A percentile compares a stretch with the other conserved stretches of the same genome.
phyloP scores from a whole-genome alignment of 2,888 invertebrate species.

The Coenonympha glycerion region DNA sequence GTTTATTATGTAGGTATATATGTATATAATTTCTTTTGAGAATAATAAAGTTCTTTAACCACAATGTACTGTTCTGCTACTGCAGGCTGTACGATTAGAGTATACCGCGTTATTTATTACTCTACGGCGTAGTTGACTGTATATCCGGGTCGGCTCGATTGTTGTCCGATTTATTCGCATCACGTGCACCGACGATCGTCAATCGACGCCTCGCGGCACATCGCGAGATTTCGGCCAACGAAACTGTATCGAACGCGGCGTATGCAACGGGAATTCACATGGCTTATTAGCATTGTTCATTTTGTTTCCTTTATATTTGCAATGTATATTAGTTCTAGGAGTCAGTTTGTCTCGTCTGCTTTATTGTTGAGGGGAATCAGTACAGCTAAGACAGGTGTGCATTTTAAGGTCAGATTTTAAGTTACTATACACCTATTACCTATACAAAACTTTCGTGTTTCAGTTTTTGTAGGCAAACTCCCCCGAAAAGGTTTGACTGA shows the following conservation, averaged over 20 bases:
- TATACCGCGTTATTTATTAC: too few species aligned
- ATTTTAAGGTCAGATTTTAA: too few species aligned
- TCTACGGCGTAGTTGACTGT: neutral
- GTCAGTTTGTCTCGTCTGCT: slow-evolving; percentile 54
- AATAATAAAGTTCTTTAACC: too few species aligned
- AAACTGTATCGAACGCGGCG: slow-evolving; percentile 47
- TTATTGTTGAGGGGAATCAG: slow-evolving; percentile 20
- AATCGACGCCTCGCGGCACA: slow-evolving; percentile 62
- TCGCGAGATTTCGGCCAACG: slow-evolving; percentile 48
- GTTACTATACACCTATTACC: too few species aligned
- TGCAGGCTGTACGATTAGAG: neutral
- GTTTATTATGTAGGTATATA: too few species aligned
- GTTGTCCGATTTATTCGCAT: slow-evolving; percentile 43
- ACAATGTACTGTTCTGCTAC: too few species aligned
- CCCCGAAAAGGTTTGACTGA: too few species aligned
- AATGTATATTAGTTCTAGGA: slow-evolving; percentile 63
- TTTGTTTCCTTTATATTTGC: slow-evolving; percentile 45
- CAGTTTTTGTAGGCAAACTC: too few species aligned
- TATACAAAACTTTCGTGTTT: too few species aligned
- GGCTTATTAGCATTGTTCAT: slow-evolving; percentile 33
- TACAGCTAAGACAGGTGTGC: too few species aligned
- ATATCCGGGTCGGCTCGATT: slow-evolving; percentile 52
- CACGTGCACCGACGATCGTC: slow-evolving; percentile 50
- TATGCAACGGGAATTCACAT: slow-evolving; percentile 46
- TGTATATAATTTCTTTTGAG: too few species aligned